phyloP scores from a whole-genome alignment of 2,888 invertebrate genomes.

The Pollenia amentaria region DNA sequence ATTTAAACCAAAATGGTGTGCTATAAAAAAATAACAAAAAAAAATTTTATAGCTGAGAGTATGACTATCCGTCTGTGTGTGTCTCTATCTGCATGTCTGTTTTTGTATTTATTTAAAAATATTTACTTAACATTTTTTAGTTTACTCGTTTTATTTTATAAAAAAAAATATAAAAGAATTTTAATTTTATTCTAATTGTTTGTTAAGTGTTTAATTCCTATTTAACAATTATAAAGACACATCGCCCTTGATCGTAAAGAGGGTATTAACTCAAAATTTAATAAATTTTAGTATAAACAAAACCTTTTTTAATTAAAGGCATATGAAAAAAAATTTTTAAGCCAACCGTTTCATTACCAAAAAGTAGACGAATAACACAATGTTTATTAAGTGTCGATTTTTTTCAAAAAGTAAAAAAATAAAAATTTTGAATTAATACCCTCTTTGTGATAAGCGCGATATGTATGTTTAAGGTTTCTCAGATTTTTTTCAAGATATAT shows the following conservation, averaged over 20 bases:
- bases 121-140: neutral
- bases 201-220: conserved; percentile 10
- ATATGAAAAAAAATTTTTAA: too few species aligned
- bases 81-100: neutral
- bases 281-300: too few species aligned
- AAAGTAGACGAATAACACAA: too few species aligned
- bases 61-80: neutral
- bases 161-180: neutral
- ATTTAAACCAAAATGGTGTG: conserved; percentile 50
- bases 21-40: neutral
- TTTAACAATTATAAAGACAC: conserved; percentile 4
- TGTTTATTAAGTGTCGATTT: too few species aligned
- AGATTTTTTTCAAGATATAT: too few species aligned
- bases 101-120: neutral
- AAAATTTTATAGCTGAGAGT: neutral
- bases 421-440: too few species aligned
- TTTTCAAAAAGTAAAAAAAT: too few species aligned
- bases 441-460: too few species aligned
- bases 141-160: neutral
- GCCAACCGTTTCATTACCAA: too few species aligned
- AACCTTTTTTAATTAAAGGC: too few species aligned
- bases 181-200: conserved; percentile 52
- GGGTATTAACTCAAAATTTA: too few species aligned
- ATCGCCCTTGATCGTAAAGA: neutral
- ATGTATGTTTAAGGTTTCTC: too few species aligned